These are phyloP conservation scores for Microcebus ravelobensis DNA, from an alignment of 2,113 vertebrate species.

Conservation along the genomic window DNA sequence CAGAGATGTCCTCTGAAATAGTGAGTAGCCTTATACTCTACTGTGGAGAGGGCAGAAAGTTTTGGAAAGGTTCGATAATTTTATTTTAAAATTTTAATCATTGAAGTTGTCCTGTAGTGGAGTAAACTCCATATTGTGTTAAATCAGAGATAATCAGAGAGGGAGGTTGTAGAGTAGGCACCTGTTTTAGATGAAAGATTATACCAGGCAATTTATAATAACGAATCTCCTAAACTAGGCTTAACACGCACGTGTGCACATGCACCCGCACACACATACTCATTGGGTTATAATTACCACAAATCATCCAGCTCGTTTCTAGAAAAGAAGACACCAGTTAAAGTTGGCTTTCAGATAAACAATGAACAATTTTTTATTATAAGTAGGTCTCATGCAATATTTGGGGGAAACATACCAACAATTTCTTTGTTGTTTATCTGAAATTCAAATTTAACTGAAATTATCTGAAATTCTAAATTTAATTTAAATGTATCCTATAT, in stretches of 20 bases:
- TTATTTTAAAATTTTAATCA: slow-evolving; percentile 16
- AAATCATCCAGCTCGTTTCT: background rate
- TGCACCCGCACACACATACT: too few species aligned
- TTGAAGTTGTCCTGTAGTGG: background rate
- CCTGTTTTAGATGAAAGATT: background rate
- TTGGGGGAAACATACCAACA: background rate
- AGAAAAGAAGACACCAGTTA: background rate
- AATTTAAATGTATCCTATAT: slow-evolving; percentile 29
- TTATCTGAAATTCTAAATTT: slow-evolving; percentile 54
- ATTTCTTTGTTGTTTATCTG: slow-evolving; percentile 50
- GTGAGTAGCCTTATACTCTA: background rate
- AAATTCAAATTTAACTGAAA: slow-evolving; percentile 58
- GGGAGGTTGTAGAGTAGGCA: background rate
- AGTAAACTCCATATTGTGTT: background rate
- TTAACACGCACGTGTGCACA: background rate
- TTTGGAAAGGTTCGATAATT: background rate
- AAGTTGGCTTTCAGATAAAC: slow-evolving; percentile 8
- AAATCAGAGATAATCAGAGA: background rate
- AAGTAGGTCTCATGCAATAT: background rate
- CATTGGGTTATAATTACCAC: background rate
- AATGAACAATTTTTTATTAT: background rate
- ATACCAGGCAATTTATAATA: background rate
- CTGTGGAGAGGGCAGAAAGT: background rate
- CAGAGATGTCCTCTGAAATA: background rate
- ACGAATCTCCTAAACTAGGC: background rate